Conservation (phyloP, 64 coral and sea anemone genomes). For the Montipora foliosa region DNA sequence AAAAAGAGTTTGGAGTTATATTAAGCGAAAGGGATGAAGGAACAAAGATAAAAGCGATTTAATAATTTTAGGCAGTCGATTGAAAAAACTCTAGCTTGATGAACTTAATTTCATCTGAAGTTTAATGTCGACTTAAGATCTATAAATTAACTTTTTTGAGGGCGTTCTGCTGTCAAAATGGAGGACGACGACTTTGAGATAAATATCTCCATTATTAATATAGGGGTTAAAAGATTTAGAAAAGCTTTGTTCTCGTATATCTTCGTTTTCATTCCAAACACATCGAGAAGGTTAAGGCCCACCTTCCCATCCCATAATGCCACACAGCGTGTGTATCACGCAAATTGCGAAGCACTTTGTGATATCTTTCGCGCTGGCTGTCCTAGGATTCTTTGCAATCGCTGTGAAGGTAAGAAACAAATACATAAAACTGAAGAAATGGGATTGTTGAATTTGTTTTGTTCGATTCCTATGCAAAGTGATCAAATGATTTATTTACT, state of each 20-base stretch:
- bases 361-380: not conserved
- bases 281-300: too few species aligned
- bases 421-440: not conserved
- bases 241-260: not conserved
- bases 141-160: too few species aligned
- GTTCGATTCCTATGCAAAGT: not conserved
- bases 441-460: not conserved
- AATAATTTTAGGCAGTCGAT: too few species aligned
- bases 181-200: not conserved
- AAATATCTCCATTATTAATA: conserved; percentile 12
- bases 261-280: not conserved
- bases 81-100: too few species aligned
- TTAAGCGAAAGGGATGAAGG: too few species aligned
- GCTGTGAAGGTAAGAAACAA: conserved; percentile 20
- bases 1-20: too few species aligned
- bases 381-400: not conserved
- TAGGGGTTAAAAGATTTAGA: not conserved
- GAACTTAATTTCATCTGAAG: too few species aligned
- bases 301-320: conserved; percentile 22
- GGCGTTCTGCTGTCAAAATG: too few species aligned
- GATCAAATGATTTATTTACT: not conserved
- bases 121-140: too few species aligned
- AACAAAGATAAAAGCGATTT: too few species aligned
- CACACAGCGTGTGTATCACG: conserved; percentile 7
- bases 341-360: not conserved